Evolutionary conservation across 2,113 vertebrate genomes (phyloP), one percentile per base, ranked within the genome.

Genomic region (Pica pica): DNA sequence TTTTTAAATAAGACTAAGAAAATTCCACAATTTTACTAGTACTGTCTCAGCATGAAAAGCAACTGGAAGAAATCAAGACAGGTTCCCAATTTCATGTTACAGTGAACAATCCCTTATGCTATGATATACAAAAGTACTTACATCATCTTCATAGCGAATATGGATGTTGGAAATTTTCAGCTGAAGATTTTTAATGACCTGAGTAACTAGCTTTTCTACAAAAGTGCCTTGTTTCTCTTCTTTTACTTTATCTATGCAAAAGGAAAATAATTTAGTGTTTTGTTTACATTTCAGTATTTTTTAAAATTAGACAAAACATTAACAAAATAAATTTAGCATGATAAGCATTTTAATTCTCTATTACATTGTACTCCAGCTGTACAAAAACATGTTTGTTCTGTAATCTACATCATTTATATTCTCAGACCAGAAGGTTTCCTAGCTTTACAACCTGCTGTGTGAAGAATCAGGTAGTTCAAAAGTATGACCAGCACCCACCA

Each of bases 161-260:
- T 99, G 99, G 90, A 99, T 99, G 93, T 98, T 99, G 78, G 99
- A 99, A 97, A 99, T 99, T 97, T 99, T 99, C 96, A 99, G 97
- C 93, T 99, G 99, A 93, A 99, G 98, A 98, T 99, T 99, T 98
- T 99, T 99, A 95, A 99, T 99, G 90, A 99, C 99, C 97, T 99
- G 99, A 94, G 99, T 99, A 80, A 99, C 97, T 92, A 99, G 97
- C 94, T 99, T 99, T 98, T 99, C 99, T 91, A 98, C 96, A 95
- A 99, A 99, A 27, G 98, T 99, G 94, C 99, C 99, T 92, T 99
- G 99, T 83, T 99, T 99, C 93, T 99, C 99, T 33, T 97, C 74
- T 65, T 85, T 96, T 22, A 96, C 98, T 91, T 99, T 98, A 87
- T 99, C 99, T 99, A 98, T 56, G 19, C 90, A 33, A 76, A 97